Evolutionary conservation across 2,113 vertebrate species (phyloP).

Genomic region (Illadopsis cleaveri): DNA sequence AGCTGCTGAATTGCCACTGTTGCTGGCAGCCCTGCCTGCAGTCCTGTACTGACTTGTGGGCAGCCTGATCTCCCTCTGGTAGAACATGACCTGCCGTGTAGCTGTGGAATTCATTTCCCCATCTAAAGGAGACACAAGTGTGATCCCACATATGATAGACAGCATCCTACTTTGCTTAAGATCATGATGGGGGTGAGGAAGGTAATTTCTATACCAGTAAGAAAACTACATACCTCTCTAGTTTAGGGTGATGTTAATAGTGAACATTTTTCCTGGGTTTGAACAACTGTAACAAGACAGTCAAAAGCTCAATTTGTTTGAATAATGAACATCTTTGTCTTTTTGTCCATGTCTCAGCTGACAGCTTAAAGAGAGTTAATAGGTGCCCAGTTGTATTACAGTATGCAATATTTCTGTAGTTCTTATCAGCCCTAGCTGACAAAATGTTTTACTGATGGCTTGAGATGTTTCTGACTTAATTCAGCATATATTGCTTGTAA

Average conservation of each 20-base stretch:
- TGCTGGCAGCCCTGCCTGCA: background rate
- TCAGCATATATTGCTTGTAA: background rate
- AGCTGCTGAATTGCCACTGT: background rate
- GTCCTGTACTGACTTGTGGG: background rate
- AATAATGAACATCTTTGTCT: background rate
- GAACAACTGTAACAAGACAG: background rate
- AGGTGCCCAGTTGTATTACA: background rate
- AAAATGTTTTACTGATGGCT: background rate
- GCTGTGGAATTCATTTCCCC: background rate
- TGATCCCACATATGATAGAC: background rate
- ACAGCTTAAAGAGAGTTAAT: background rate
- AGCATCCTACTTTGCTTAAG: background rate
- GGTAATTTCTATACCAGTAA: background rate
- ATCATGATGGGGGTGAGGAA: background rate
- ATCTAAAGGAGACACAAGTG: background rate
- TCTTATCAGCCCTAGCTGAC: background rate
- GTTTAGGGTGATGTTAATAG: background rate
- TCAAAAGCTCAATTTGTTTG: background rate
- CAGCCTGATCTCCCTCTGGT: background rate
- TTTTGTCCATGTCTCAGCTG: background rate
- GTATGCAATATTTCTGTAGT: background rate
- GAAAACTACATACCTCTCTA: background rate
- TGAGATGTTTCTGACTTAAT: background rate
- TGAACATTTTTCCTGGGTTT: background rate
- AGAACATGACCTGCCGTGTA: fast-evolving